Evolutionary conservation across 2,797 vertebrate species (phyloP).

Genomic region (Amblyraja radiata): DNA sequence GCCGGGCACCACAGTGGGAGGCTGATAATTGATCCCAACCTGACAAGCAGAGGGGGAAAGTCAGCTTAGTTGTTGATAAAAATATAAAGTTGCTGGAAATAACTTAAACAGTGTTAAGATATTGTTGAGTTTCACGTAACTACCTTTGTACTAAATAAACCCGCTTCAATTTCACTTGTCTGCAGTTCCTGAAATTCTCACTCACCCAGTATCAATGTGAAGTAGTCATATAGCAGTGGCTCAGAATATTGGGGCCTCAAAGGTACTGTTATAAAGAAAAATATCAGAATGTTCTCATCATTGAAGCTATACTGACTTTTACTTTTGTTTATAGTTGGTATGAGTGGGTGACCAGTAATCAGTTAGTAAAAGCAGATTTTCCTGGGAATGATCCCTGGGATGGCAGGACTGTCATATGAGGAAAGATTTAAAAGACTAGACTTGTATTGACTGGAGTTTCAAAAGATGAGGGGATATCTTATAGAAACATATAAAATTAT

Average conservation of each 20-base stretch:
- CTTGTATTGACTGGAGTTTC: too few relatives aligned
- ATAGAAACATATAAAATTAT: too few relatives aligned
- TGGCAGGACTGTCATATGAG: too few relatives aligned
- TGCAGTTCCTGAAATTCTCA: not conserved
- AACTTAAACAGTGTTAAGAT: not conserved
- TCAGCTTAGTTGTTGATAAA: not conserved
- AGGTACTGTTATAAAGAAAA: not conserved
- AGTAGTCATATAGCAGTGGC: not conserved
- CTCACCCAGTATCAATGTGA: not conserved
- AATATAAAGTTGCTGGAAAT: not conserved
- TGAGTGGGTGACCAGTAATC: not conserved
- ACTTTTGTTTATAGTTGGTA: not conserved
- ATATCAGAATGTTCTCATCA: not conserved
- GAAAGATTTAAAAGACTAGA: too few relatives aligned
- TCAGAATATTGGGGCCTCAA: not conserved
- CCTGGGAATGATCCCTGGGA: not conserved
- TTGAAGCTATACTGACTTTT: not conserved
- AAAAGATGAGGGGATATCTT: too few relatives aligned
- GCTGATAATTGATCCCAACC: conserved; percentile 83
- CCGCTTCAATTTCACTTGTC: not conserved
- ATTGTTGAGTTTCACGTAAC: not conserved
- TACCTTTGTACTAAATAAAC: not conserved
- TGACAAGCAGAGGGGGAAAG: conserved; percentile 44
- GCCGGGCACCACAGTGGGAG: conserved; percentile 72
- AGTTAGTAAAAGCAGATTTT: not conserved